A percentile compares a stretch with the other conserved stretches of the same genome.
These are phyloP conservation scores for Zootermopsis nevadensis DNA, from an alignment of 2,888 invertebrate species.

Conservation along the genomic window DNA sequence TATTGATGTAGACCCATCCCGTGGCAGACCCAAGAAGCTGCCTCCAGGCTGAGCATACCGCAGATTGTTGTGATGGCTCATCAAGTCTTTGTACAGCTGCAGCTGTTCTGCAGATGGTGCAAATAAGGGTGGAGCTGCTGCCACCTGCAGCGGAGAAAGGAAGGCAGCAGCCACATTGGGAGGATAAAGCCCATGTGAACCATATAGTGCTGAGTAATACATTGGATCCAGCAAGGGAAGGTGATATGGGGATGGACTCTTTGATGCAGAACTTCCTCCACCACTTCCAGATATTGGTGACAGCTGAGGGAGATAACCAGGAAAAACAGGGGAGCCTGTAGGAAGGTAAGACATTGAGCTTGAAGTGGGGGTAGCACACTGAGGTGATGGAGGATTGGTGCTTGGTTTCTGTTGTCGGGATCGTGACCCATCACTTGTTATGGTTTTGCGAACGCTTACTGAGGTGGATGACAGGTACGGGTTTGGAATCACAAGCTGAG, in stretches of 20 bases:
- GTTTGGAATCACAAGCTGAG: conserved; percentile 45
- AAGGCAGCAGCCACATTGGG: conserved; percentile 55
- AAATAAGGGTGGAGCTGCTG: conserved; percentile 60
- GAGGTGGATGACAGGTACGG: conserved; percentile 17
- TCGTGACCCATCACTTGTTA: conserved; percentile 56
- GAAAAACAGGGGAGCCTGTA: conserved; percentile 64
- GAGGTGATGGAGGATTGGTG: conserved; percentile 58
- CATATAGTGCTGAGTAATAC: conserved; percentile 65
- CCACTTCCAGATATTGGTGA: conserved; percentile 23
- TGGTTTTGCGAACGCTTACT: background rate
- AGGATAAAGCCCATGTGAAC: conserved; percentile 62
- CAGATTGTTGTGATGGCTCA: conserved; percentile 48
- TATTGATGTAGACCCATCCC: conserved; percentile 62
- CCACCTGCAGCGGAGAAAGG: conserved; percentile 51
- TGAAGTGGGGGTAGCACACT: conserved; percentile 49
- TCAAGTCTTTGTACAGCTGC: conserved; percentile 68
- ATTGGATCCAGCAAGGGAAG: conserved; percentile 53
- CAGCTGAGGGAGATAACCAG: conserved; percentile 60
- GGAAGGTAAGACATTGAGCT: conserved; percentile 61
- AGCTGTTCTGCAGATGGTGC: conserved; percentile 66
- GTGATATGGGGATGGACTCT: conserved; percentile 41
- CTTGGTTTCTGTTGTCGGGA: conserved; percentile 53
- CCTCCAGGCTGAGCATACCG: conserved; percentile 39
- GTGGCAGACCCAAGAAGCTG: conserved; percentile 57
- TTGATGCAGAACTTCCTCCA: conserved; percentile 31